Conservation (phyloP, 2,113 vertebrate species). For the Engystomops pustulosus region DNA sequence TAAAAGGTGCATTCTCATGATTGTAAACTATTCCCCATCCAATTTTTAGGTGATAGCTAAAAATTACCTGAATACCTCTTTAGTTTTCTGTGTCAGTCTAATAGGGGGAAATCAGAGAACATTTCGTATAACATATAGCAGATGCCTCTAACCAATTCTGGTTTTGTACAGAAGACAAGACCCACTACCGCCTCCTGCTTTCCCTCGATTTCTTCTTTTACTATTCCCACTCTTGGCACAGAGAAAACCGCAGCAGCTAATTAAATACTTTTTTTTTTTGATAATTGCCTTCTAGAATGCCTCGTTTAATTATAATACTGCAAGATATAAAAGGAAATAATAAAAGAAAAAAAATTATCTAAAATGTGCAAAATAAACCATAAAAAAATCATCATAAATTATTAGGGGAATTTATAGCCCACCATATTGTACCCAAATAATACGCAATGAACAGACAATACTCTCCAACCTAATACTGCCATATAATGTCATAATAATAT, state of each 20-base stretch:
- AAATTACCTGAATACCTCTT: background rate
- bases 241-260: conserved; percentile 22
- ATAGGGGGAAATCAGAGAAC: background rate
- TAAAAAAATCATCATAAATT: too few relatives aligned
- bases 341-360: background rate
- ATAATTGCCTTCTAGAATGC: background rate
- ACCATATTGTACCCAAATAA: too few relatives aligned
- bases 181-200: background rate
- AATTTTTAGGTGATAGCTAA: too few relatives aligned
- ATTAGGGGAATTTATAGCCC: too few relatives aligned
- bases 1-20: too few relatives aligned
- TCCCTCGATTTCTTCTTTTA: conserved; percentile 14
- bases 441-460: too few relatives aligned
- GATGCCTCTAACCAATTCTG: background rate
- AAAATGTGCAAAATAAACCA: background rate
- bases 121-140: background rate
- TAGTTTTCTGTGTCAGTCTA: background rate
- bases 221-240: conserved; percentile 26
- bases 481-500: too few relatives aligned
- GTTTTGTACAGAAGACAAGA: background rate
- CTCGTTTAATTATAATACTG: background rate
- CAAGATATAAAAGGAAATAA: background rate
- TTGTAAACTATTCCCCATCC: too few relatives aligned
- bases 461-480: background rate
- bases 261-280: background rate